Base-by-base conservation (phyloP, 1,140 invertebrate genomes). In the Meloidogyne hapla region DNA sequence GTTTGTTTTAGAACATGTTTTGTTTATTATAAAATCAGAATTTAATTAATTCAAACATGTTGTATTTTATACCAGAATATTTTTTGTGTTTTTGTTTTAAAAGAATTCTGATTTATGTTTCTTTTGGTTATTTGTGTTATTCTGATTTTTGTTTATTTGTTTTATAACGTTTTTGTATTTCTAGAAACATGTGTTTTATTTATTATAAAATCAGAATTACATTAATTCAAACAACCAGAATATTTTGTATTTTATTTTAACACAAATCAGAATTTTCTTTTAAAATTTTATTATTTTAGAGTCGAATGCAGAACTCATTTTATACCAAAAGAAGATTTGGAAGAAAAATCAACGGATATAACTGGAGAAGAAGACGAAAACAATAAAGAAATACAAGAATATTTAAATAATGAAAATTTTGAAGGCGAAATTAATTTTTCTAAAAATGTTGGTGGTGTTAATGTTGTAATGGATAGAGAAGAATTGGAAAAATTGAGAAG, bases 401-500 rank as follows among this genome's bases (percentile, higher is more conserved):
- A 62, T 56, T 23, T 42, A 13, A 23, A 78, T 71, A 26, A 23
- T 18, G 77, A 77, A 68, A 1, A 66, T 42, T 78, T 78, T 56
- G 77, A 78, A 56, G 77, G 77, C 21, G 77, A 78, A 33, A 42
- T 78, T 40, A 70, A 70, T 26, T 78, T 78, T 42, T 56, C 23
- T 9, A n/a, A 25, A 8, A 25, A 79, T 12, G 48, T 80, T 66
- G 79, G 79, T 6, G 79, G 66, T 23, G 80, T 82, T 23, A 64
- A 78, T 28, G 64, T 80, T 28, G 38, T 80, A n/a, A 25, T 80
- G 21, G 26, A 77, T 48, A 64, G 80, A n/a, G 56, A 13, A n/a
- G 79, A 80, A 62, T 61, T 72, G 64, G 74, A 80, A 40, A 66
- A 42, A 26, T 48, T 80, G 65, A 40, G 77, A 13, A n/a, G 80